Conservation (phyloP, 2,888 invertebrate genomes). For the Dorcus hopei region DNA sequence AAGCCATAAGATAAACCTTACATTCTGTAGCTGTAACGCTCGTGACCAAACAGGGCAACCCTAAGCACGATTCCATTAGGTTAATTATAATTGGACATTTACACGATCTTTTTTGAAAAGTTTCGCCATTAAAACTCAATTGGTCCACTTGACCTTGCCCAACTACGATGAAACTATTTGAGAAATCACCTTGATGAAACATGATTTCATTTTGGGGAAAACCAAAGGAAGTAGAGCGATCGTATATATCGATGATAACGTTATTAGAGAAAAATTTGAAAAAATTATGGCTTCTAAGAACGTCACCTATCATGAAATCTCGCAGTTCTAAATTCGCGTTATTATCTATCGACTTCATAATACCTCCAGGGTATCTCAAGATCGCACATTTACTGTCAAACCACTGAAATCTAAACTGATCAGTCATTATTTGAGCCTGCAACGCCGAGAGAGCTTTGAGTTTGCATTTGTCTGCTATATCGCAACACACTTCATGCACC, state of each 20-base stretch:
- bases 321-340: slow-evolving; percentile 5
- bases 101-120: not conserved
- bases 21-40: slow-evolving; percentile 2
- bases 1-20: not conserved
- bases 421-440: too few species aligned
- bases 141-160: slow-evolving; percentile 4
- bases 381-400: slow-evolving; percentile 6
- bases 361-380: not conserved
- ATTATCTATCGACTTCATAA: slow-evolving; percentile 2
- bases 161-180: slow-evolving; percentile 4
- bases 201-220: slow-evolving; percentile 13
- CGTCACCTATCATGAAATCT: not conserved
- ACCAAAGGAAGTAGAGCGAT: not conserved
- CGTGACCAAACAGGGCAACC: not conserved
- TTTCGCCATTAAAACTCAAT: slow-evolving; percentile 1
- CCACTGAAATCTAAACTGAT: slow-evolving; percentile 13
- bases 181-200: slow-evolving; percentile 5
- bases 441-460: not conserved
- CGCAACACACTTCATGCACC: slow-evolving; percentile 4
- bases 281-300: not conserved
- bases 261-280: slow-evolving; percentile 9
- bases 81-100: not conserved
- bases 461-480: slow-evolving; percentile 5
- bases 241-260: slow-evolving; percentile 8
- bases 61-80: not conserved